Base-by-base conservation (phyloP, 2,888 invertebrate species). In the Flexamia atlantica region DNA sequence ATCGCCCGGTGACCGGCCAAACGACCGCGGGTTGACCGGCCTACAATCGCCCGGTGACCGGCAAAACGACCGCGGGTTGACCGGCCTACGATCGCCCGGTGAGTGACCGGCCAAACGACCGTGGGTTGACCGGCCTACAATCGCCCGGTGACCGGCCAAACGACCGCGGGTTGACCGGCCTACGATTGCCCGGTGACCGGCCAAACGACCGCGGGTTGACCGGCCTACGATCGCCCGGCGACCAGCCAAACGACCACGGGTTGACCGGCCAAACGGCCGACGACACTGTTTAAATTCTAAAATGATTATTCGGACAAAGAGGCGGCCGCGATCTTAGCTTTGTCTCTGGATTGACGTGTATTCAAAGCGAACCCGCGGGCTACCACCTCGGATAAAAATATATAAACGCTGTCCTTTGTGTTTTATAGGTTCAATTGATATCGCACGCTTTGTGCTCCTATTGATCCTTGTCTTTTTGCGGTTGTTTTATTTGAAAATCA, bases 391-490 rank as follows among this genome's bases (percentile, higher is more conserved):
- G 32, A 72, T 72, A 72, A 72, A 72, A 72, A 32, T 72, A 40
- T 40, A 40, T 32, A 40, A 72, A 36, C 72, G 72, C 42, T 72
- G 30, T 72, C 42, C 72, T 72, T 42, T 72, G 72, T 72, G 72
- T 72, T 72, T 42, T 40, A 40, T 72, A 72, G 36, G 72, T 72
- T 72, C 72, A 40, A 72, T 72, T 72, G 72, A 72, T 40, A 72
- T 72, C 36, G 14, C 40, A 20, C 20, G 32, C 72, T 72, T 72
- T 72, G 72, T 72, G 42, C 20, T 23, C 17, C 72, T 72, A 40
- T 40, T 40, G 72, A 68, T 28, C 14, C 68, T 30, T 32, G 68
- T 68, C 30, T 68, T 68, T 68, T 53, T 53, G 53, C 68, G 32
- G 68, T 68, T 32, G 68, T 68, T 68, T 68, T 17, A 68, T 68